phyloP scores from a whole-genome alignment of 2,797 vertebrate genomes.

The Acrocephalus scirpaceus region DNA sequence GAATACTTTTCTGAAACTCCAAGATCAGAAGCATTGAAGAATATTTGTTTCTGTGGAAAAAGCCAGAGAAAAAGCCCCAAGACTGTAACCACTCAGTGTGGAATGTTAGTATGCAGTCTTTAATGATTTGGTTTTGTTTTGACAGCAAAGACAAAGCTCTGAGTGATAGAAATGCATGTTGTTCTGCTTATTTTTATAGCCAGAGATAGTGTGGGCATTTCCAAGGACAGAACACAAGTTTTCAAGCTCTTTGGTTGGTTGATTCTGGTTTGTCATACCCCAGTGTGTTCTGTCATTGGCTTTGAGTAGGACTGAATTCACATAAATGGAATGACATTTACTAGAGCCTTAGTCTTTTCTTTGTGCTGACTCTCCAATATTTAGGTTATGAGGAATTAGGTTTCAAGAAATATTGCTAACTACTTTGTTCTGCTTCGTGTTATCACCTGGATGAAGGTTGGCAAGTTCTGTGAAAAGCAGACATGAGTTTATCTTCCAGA shows the following conservation, averaged over 20 bases:
- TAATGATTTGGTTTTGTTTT: neutral
- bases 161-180: slow-evolving; percentile 63
- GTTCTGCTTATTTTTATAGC: slow-evolving; percentile 74
- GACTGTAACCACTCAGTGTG: neutral
- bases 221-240: slow-evolving; percentile 90
- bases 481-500: slow-evolving; percentile 90
- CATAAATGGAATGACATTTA: slow-evolving; percentile 68
- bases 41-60: neutral
- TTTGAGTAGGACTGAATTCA: slow-evolving; percentile 69
- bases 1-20: neutral
- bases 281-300: slow-evolving; percentile 78
- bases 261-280: slow-evolving; percentile 76
- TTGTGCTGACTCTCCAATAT: slow-evolving; percentile 22
- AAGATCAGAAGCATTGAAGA: neutral
- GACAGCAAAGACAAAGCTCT: slow-evolving; percentile 22
- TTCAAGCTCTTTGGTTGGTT: slow-evolving; percentile 76
- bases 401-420: slow-evolving; percentile 41
- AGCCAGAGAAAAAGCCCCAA: neutral
- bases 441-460: slow-evolving; percentile 47
- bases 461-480: slow-evolving; percentile 66
- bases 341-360: slow-evolving; percentile 54
- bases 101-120: neutral
- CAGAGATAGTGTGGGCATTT: slow-evolving; percentile 76
- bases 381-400: slow-evolving; percentile 43
- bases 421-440: slow-evolving; percentile 62